Conservation (phyloP, 2,113 vertebrate species). For the Gadus macrocephalus region DNA sequence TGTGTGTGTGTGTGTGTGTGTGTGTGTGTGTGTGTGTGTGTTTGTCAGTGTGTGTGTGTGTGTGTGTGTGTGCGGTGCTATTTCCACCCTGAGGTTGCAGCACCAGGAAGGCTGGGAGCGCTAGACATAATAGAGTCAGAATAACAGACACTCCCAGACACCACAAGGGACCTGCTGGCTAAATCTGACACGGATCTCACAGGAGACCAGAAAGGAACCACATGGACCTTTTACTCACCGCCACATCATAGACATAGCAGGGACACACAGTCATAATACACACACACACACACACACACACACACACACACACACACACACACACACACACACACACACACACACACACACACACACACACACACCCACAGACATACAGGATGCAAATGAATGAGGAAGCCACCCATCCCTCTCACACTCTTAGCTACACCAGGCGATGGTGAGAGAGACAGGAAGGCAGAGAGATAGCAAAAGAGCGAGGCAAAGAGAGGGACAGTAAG, state of each 20-base stretch:
- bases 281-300: too few relatives aligned
- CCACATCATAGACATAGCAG: conserved; percentile 71
- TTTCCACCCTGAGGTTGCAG: conserved; percentile 72
- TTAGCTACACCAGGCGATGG: neutral
- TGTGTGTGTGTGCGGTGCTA: conserved; percentile 65
- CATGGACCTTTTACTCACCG: conserved; percentile 55
- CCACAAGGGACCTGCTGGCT: conserved; percentile 73
- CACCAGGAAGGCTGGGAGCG: conserved; percentile 69
- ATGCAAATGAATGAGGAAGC: conserved; percentile 6
- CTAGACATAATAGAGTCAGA: conserved; percentile 78
- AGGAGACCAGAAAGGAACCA: conserved; percentile 64
- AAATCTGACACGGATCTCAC: conserved; percentile 71
- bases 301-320: too few relatives aligned
- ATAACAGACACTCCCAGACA: conserved; percentile 77
- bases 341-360: too few relatives aligned
- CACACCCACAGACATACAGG: conserved; percentile 15
- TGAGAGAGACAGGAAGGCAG: conserved; percentile 18
- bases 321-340: conserved; percentile 13
- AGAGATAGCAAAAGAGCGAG: neutral
- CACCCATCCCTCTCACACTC: conserved; percentile 3
- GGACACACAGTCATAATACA: conserved; percentile 61
- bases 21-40: too few relatives aligned
- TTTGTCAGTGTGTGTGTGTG: too few relatives aligned
- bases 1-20: too few relatives aligned
- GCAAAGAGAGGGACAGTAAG: conserved; percentile 19